phyloP scores from a whole-genome alignment of 2,888 invertebrate genomes.

The Abscondita cerata region DNA sequence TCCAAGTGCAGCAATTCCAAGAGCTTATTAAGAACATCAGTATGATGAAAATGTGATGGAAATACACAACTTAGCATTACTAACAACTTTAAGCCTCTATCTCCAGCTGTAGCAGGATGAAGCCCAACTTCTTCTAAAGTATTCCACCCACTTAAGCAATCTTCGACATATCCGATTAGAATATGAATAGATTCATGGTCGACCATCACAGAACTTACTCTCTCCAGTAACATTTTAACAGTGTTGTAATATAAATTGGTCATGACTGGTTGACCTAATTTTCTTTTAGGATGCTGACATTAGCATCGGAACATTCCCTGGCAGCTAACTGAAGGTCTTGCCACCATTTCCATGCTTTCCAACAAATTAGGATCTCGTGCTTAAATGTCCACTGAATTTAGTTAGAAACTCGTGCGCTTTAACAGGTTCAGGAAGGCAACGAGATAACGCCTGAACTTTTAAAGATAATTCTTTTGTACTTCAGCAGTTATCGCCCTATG shows the following conservation, averaged over 20 bases:
- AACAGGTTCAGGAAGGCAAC: conserved; percentile 89
- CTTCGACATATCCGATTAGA: conserved; percentile 68
- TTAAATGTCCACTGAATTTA: conserved; percentile 82
- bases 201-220: conserved; percentile 96
- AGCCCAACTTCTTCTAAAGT: conserved; percentile 80
- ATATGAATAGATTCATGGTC: conserved; percentile 87
- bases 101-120: conserved; percentile 81
- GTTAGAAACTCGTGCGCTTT: conserved; percentile 89
- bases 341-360: conserved; percentile 85
- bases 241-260: conserved; percentile 95
- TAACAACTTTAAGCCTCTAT: conserved; percentile 86
- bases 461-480: conserved; percentile 74
- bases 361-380: conserved; percentile 73
- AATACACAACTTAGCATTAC: conserved; percentile 92
- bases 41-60: conserved; percentile 90
- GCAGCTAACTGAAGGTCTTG: conserved; percentile 90
- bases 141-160: conserved; percentile 75
- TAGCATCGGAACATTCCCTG: conserved; percentile 93
- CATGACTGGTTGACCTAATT: conserved; percentile 93
- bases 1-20: conserved; percentile 81
- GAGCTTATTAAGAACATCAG: conserved; percentile 80
- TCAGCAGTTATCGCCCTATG: conserved; percentile 73
- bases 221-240: conserved; percentile 92
- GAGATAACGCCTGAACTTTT: conserved; percentile 73
- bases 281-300: conserved; percentile 81